Evolutionary conservation across 2,888 invertebrate genomes (phyloP).

Genomic region (Megaustenia siamemsis): DNA sequence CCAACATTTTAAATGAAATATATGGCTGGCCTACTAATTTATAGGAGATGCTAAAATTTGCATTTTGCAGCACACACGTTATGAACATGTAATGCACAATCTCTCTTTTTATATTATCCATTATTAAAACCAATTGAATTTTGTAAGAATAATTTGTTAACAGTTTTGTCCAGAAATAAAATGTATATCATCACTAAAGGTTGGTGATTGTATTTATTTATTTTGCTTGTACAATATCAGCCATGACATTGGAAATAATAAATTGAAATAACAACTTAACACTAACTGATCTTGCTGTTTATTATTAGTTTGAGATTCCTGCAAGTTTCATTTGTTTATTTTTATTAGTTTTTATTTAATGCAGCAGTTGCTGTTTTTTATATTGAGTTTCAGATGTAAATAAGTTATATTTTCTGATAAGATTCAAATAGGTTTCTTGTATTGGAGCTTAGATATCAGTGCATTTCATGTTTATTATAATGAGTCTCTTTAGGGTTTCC

Average conservation of each 20-base stretch:
- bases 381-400: background rate
- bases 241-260: background rate
- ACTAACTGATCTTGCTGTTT: background rate
- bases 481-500: too few relatives aligned
- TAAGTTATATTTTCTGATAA: too few relatives aligned
- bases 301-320: background rate
- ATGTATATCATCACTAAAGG: background rate
- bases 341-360: background rate
- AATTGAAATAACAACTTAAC: slow-evolving; percentile 1
- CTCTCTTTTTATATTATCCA: too few relatives aligned
- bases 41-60: too few relatives aligned
- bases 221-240: slow-evolving; percentile 8
- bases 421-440: too few relatives aligned
- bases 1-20: too few relatives aligned
- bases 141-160: background rate
- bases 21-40: too few relatives aligned
- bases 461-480: too few relatives aligned
- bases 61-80: too few relatives aligned
- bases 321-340: background rate
- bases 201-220: slow-evolving; percentile 2
- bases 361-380: background rate
- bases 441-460: too few relatives aligned
- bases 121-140: too few relatives aligned
- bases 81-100: too few relatives aligned
- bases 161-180: background rate